These are phyloP conservation scores for Vimba vimba DNA, from an alignment of 2,113 vertebrate genomes.

Conservation along the genomic window DNA sequence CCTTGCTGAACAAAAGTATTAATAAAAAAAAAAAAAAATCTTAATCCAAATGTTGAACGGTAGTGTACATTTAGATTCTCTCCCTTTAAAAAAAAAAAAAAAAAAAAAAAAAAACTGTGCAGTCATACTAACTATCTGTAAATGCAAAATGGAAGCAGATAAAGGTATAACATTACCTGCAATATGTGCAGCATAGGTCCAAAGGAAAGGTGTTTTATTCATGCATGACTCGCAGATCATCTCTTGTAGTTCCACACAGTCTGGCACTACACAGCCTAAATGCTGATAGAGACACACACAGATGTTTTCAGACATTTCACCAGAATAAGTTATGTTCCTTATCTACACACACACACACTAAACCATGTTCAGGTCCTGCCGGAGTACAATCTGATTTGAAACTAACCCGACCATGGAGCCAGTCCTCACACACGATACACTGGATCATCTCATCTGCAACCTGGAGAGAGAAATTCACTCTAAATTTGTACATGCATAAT, in stretches of 20 bases:
- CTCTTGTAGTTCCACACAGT: slow-evolving; percentile 91
- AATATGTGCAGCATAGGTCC: slow-evolving; percentile 83
- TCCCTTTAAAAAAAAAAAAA: background rate
- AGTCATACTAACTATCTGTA: background rate
- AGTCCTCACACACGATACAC: slow-evolving; percentile 96
- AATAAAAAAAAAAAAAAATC: too few relatives aligned
- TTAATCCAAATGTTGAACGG: too few relatives aligned
- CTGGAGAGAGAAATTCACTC: slow-evolving; percentile 50
- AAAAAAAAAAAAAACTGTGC: background rate
- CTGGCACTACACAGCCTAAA: slow-evolving; percentile 85
- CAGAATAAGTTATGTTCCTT: background rate
- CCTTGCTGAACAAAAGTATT: background rate
- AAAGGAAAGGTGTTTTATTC: slow-evolving; percentile 85
- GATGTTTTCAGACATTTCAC: background rate
- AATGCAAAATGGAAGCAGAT: slow-evolving; percentile 20
- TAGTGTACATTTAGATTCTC: background rate
- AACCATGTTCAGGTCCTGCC: background rate
- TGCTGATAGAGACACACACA: slow-evolving; percentile 76
- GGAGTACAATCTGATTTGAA: background rate
- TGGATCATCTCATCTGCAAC: slow-evolving; percentile 97
- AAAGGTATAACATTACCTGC: slow-evolving; percentile 77
- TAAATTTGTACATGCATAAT: too few relatives aligned
- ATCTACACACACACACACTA: background rate
- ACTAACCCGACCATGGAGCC: slow-evolving; percentile 97
- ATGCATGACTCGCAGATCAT: slow-evolving; percentile 96